Evolutionary conservation across 2,113 vertebrate species (phyloP), one percentile per base, ranked within the genome.

Genomic region (Malurus elegans): DNA sequence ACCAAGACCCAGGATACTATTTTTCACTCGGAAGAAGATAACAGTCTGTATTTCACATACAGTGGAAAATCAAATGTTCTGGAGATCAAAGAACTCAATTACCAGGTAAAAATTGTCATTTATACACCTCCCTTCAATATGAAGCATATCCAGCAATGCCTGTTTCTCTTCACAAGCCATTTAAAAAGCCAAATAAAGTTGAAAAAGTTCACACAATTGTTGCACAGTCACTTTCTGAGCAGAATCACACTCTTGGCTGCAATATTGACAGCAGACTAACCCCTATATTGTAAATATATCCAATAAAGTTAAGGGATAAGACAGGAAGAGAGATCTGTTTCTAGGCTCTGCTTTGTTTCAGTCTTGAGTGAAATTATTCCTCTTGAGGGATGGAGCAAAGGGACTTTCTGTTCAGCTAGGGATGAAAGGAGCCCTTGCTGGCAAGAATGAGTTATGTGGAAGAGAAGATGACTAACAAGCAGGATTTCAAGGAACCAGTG

Each of bases 31-130:
- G 99, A 99, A 76, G 99, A 98, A 61, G 99, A 99, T 96, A 99
- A 98, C 97, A 99, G 99, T 51, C 97, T 99, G 29, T 99, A 99
- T 97, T 99, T 99, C 98, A 99, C 99, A 90, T 99, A 99, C 97
- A 98, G 98, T 0, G 99, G 99, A 44, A 98, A 97, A 48, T 95
- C 98, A 94, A 99, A 99, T 10, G 85, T 99, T 79, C 97, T 99
- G 54, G 98, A 99, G 90, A 98, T 99, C 94, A 98, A 94, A 90
- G 97, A 98, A 95, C 98, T 99, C 95, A 98, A 96, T 96, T 99
- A 99, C 78, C 98, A 99, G 99, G 99, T 99, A 97, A 97, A 85
- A 90, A 53, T 26, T 47, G 13, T 42, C 18, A 38, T 58, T 92
- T 67, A n/a, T 29, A 38, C 29, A 73, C 9, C 16, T 73, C 36